Percentiles rank a stretch among this genome's conserved stretches.
These are phyloP conservation scores for Xestia c-nigrum DNA, from an alignment of 2,888 invertebrate genomes.

Conservation along the genomic window DNA sequence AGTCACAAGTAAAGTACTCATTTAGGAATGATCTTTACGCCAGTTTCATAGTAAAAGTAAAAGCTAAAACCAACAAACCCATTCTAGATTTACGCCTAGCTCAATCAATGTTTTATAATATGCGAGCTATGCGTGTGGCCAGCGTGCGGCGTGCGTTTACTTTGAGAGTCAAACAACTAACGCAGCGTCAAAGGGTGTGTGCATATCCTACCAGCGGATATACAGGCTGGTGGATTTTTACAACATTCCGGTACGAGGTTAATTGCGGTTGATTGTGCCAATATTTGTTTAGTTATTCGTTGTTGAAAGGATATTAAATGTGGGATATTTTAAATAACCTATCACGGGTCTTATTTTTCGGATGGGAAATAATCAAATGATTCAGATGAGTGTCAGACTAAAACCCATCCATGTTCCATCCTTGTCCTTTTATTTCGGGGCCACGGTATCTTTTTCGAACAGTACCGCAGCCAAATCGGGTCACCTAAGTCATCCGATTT, in stretches of 20 bases:
- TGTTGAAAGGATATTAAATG: not conserved
- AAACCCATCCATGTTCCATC: too few relatives aligned
- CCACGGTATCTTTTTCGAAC: too few relatives aligned
- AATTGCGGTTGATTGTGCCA: not conserved
- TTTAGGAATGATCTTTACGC: not conserved
- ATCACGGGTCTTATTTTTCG: too few relatives aligned
- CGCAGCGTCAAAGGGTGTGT: slow-evolving; percentile 33
- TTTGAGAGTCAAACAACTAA: slow-evolving; percentile 22
- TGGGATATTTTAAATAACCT: too few relatives aligned
- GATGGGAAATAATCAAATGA: too few relatives aligned
- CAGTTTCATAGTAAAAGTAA: not conserved
- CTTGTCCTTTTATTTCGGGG: too few relatives aligned
- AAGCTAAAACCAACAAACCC: not conserved
- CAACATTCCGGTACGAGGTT: not conserved
- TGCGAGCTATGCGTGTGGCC: not conserved
- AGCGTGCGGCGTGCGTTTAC: slow-evolving; percentile 23
- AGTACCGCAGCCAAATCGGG: too few relatives aligned
- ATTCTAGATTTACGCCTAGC: not conserved
- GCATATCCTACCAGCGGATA: not conserved
- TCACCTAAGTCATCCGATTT: not conserved
- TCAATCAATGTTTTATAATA: slow-evolving; percentile 10
- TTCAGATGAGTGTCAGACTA: too few relatives aligned
- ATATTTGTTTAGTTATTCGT: slow-evolving; percentile 1
- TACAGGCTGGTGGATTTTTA: not conserved
- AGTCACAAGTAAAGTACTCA: not conserved